A percentile compares a stretch with the other conserved stretches of the same genome.
Conservation (phyloP, 2,113 vertebrate species). For the Strix aluco region DNA sequence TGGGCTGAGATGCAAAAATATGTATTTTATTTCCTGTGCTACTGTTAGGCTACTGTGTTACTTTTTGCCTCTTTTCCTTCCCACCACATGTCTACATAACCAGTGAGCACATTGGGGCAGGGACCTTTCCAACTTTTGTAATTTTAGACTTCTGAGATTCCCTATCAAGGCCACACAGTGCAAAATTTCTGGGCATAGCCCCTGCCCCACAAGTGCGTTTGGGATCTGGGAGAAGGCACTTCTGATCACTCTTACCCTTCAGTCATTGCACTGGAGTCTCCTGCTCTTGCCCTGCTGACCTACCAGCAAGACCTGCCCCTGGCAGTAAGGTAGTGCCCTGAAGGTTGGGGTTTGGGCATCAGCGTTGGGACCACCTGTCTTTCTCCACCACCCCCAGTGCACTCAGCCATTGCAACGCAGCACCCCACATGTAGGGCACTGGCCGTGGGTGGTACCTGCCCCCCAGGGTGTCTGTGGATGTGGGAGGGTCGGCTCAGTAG, state of each 20-base stretch:
- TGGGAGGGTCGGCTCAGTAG: background rate
- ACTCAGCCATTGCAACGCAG: background rate
- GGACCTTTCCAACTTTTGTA: background rate
- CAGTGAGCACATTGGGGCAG: background rate
- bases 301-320: background rate
- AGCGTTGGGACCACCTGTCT: rapidly evolving
- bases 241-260: rapidly evolving
- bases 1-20: background rate
- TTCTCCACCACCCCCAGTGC: rapidly evolving
- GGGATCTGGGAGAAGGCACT: background rate
- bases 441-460: background rate
- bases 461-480: background rate
- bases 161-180: background rate
- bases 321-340: background rate
- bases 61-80: background rate
- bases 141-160: background rate
- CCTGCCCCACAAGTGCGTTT: background rate
- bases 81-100: background rate
- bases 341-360: background rate
- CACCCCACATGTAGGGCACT: background rate
- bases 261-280: background rate
- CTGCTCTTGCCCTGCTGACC: background rate
- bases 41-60: background rate
- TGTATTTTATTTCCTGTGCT: background rate
- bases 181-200: background rate